Conservation (phyloP, 2,888 invertebrate genomes). For the Alloplasta piceator region DNA sequence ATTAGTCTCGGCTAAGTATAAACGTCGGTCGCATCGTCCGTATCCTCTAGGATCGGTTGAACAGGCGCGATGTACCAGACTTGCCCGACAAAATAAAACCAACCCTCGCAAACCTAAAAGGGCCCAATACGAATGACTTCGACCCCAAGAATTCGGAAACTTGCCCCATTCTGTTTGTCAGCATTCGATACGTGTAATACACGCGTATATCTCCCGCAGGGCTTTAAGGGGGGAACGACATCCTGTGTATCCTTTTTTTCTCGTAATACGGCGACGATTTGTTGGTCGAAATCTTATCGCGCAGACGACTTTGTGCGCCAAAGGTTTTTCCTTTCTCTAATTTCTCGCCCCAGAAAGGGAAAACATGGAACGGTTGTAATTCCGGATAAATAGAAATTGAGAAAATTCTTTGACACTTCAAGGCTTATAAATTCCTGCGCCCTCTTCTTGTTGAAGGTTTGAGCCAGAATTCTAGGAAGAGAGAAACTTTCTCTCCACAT, state of each 20-base stretch:
- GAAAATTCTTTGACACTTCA: slow-evolving; percentile 13
- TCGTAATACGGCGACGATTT: slow-evolving; percentile 60
- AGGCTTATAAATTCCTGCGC: slow-evolving; percentile 17
- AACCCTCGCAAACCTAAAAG: no score
- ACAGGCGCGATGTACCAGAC: slow-evolving; percentile 60
- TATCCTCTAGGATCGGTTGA: slow-evolving; percentile 65
- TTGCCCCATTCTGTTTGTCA: no score
- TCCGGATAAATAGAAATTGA: not conserved
- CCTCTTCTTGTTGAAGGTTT: slow-evolving; percentile 11
- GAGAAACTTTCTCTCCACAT: slow-evolving; percentile 38
- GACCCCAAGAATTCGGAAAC: no score
- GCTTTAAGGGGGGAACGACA: not conserved
- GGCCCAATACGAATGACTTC: no score
- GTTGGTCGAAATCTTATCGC: slow-evolving; percentile 42
- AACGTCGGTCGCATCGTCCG: slow-evolving; percentile 64
- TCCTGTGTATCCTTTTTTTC: slow-evolving; percentile 30
- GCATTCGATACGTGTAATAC: no score
- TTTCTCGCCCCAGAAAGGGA: not conserved
- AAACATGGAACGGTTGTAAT: not conserved
- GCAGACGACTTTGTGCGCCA: no score
- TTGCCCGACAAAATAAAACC: not conserved
- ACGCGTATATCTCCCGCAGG: not conserved
- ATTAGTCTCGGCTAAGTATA: slow-evolving; percentile 77
- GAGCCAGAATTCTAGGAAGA: not conserved
- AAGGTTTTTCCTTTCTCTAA: not conserved